Evolutionary conservation across 1,140 invertebrate genomes (phyloP), one percentile per base, ranked within the genome.

Genomic region (Calephelis nemesis): DNA sequence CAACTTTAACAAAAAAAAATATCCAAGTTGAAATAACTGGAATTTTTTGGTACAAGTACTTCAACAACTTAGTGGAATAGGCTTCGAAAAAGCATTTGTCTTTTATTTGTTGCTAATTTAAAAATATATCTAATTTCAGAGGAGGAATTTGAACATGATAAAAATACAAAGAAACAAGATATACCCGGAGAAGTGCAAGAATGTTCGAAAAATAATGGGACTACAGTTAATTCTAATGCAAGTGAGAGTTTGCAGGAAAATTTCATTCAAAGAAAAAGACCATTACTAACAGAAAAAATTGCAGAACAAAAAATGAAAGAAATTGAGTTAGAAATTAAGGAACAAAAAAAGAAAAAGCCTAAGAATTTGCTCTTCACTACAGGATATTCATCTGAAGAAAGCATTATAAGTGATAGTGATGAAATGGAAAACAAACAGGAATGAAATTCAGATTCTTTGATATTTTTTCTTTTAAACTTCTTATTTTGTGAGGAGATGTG

Each of bases 301-400:
- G 90, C 90, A 0, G 78, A 87, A 65, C 82, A 92, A 71, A 90
- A 92, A 71, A 82, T 88, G 68, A 67, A 81, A 30, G 85, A 87
- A 73, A 86, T 92, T 62, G 76, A 89, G 65, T 89, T 89, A 66
- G 90, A 92, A 72, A 84, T 92, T 6, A 86, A 86, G 74, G 83
- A 74, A 73, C 82, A 86, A 50, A 88, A 74, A 65, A 92, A 88
- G 72, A 91, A 88, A 67, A 86, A 79, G 67, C 90, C 92, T 2
- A 92, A 92, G 69, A 92, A 92, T 77, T 81, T 92, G 4, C 73
- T 92, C 3, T 92, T 92, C 63, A 90, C 88, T 42, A 91, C 90
- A 39, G 92, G 90, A 4, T 92, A 92, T 67, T 92, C 92, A 12
- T 92, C 92, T 19, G 92, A 92, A 70, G 92, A 92, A 68, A 89